Base-by-base conservation (phyloP, 2,113 vertebrate species). In the Aramus guarauna region DNA sequence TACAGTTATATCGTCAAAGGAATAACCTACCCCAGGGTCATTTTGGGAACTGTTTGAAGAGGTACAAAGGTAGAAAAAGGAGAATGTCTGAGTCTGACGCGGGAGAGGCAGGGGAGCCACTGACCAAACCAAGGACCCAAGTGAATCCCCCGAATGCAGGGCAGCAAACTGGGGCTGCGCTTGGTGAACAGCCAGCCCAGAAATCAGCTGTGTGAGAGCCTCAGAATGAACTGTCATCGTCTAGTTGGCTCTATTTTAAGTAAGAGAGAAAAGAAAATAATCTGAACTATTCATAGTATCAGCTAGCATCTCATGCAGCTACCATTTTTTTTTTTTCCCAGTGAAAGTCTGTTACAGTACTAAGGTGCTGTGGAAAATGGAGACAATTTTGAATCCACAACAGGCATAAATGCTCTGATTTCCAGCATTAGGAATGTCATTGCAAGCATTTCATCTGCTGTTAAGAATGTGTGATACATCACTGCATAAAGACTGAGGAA, bases 401-500 rank as follows among this genome's bases (percentile, higher is more conserved):
- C n/a, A 91, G 58, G 37, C 63, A 56, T 30, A 85, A 96, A 77
- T 19, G 66, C 37, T 71, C 85, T 68, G 69, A 84, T 94, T 95
- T 91, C 45, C 67, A 88, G 81, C 66, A 55, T 39, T 85, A 71
- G 63, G 62, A 93, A 93, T 96, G 93, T 90, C 94, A 91, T 68
- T 69, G 58, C 19, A 63, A 93, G 43, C 59, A 80, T 79, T 95
- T 94, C 1, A 5, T 79, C 81, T 95, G 81, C 67, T 92, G n/a
- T 85, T 88, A 11, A 77, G 69, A 88, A 64, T 3, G 59, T 88
- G 78, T 80, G 81, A 91, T 82, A 62, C 80, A 91, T 94, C 81
- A 69, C 77, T 27, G 20, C 58, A 30, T 63, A 83, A 82, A 79
- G 72, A 58, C 41, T 7, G 55, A 77, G 74, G 78, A 85, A 95